Conservation (phyloP, 2,797 vertebrate species). For the Eupleurogrammus muticus region DNA sequence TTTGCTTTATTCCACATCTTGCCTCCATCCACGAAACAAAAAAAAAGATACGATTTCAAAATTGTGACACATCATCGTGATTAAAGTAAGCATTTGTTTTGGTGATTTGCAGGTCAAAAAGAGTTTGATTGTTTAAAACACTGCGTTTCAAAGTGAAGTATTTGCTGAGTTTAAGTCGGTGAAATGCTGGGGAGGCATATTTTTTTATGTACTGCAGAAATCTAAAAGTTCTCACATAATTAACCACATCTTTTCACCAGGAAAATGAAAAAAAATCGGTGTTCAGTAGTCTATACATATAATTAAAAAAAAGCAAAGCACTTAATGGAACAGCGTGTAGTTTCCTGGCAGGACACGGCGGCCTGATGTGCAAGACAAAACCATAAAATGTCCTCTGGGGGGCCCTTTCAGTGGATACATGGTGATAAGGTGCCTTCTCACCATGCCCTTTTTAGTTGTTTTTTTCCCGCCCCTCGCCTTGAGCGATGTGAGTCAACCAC, state of each 20-base stretch:
- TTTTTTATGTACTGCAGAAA: background rate
- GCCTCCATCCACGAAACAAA: constrained; percentile 3
- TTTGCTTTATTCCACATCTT: constrained; percentile 17
- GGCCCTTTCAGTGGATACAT: too few species aligned
- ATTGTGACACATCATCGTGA: background rate
- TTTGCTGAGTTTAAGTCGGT: background rate
- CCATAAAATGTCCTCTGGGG: too few species aligned
- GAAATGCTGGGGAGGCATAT: background rate
- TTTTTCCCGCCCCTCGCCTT: too few species aligned
- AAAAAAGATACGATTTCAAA: constrained; percentile 17
- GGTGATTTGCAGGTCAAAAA: background rate
- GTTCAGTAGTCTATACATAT: background rate
- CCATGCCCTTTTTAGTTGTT: too few species aligned
- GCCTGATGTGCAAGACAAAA: too few species aligned
- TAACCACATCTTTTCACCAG: background rate
- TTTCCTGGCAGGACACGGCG: too few species aligned
- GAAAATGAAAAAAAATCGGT: background rate
- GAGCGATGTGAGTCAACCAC: too few species aligned
- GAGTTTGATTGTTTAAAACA: background rate
- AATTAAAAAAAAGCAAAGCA: background rate
- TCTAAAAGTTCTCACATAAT: background rate
- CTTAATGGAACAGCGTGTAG: too few species aligned
- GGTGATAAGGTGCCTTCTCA: too few species aligned
- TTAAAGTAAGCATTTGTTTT: background rate
- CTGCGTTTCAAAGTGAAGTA: background rate